Base-by-base conservation (phyloP, 1,140 invertebrate species). In the Magallana ariakensis region DNA sequence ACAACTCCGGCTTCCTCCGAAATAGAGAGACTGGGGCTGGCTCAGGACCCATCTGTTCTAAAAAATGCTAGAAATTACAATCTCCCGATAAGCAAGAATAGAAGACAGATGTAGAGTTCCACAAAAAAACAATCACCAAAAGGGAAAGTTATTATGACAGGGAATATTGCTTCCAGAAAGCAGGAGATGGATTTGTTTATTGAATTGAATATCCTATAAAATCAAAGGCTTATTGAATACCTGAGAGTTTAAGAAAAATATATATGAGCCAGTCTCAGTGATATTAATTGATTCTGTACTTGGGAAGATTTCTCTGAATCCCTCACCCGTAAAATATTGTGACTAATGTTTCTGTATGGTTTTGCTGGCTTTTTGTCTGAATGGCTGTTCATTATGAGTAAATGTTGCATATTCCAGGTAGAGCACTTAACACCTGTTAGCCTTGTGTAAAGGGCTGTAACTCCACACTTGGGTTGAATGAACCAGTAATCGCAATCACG, bases 21-120 rank as follows among this genome's bases (percentile, higher is more conserved):
- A 46, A 46, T 46, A 46, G 33, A 46, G 33, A 46, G 33, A 46
- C 33, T 46, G 33, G 33, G 33, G 33, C 33, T 46, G 33, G 33
- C 33, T 46, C 33, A 46, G 33, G 33, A 46, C 33, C 66, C 66
- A 75, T 75, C 66, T 75, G 66, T 75, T 75, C 11, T 75, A 13
- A 75, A 75, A 75, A 75, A 75, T 75, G 66, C 22, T 26, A 75
- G 66, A 75, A 75, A 75, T 75, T 75, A 75, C 66, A 75, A 75
- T 75, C 66, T 75, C 1, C 66, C 22, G 26, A 75, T 75, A 75
- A 26, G 22, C 22, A 75, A 10, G 7, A 26, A 75, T 75, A 75
- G 33, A 75, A 75, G 66, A 75, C 66, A 75, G 66, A 75, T 75
- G 66, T 75, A 75, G 11, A 62, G 58, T 16, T 19, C 58, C 19